Percentiles rank a stretch among this genome's conserved stretches.
phyloP scores from a whole-genome alignment of 1,140 invertebrate species.

The Cyclargus thomasi region DNA sequence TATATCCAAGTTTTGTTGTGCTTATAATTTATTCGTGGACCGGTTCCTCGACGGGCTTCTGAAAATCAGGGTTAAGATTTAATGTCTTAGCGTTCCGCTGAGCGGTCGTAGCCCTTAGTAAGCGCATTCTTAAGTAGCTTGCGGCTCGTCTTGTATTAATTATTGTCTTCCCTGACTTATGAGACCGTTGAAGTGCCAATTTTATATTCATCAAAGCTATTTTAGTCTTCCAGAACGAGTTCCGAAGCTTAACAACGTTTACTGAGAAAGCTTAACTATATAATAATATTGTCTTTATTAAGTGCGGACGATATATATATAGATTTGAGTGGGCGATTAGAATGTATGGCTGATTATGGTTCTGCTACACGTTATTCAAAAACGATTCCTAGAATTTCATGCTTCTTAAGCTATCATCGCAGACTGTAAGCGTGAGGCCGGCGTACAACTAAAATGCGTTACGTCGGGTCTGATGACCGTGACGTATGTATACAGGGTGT shows the following conservation, averaged over 20 bases:
- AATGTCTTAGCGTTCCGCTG: constrained; percentile 3
- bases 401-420: no score
- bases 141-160: neutral
- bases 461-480: no score
- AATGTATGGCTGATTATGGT: no score
- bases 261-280: no score
- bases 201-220: neutral
- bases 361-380: no score
- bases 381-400: no score
- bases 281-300: no score
- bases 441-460: no score
- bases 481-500: no score
- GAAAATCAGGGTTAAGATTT: constrained; percentile 5
- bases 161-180: constrained; percentile 3
- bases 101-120: neutral
- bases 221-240: neutral
- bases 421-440: no score
- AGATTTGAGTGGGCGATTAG: no score
- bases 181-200: neutral
- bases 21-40: constrained; percentile 3
- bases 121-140: neutral
- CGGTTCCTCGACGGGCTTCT: neutral
- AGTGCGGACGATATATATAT: no score
- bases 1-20: constrained; percentile 1
- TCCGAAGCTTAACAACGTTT: neutral